Evolutionary conservation across 2,113 vertebrate genomes (phyloP).

Genomic region (Carassius carassius): DNA sequence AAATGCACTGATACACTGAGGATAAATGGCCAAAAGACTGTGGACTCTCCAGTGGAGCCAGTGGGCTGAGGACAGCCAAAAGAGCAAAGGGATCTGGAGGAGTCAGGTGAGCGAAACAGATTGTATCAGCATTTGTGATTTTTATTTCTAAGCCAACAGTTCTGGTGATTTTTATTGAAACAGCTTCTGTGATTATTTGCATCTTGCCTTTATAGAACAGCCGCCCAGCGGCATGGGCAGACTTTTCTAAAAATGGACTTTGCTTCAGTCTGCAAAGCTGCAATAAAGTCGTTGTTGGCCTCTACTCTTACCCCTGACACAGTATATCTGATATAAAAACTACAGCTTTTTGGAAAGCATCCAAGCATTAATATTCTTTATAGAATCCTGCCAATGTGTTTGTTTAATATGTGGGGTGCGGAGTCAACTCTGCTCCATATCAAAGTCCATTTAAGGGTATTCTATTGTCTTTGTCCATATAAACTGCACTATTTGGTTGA

Average conservation of each 20-base stretch:
- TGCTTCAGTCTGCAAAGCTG: not conserved
- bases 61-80: too few species aligned
- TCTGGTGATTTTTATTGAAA: not conserved
- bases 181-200: not conserved
- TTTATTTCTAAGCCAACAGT: not conserved
- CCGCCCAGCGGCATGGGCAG: not conserved
- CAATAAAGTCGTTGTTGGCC: not conserved
- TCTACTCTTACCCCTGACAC: not conserved
- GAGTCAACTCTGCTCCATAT: too few species aligned
- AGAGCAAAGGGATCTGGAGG: too few species aligned
- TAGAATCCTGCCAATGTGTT: not conserved
- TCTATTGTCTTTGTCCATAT: too few species aligned
- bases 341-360: not conserved
- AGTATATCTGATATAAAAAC: not conserved
- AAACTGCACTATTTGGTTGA: too few species aligned
- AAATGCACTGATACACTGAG: too few species aligned
- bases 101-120: too few species aligned
- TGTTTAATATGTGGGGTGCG: too few species aligned
- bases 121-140: not conserved
- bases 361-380: not conserved
- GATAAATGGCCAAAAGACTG: too few species aligned
- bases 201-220: not conserved
- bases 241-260: not conserved
- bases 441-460: too few species aligned
- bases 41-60: too few species aligned